Conservation (phyloP, 2,797 vertebrate genomes). For the Lepidocolaptes lacrymiger region DNA sequence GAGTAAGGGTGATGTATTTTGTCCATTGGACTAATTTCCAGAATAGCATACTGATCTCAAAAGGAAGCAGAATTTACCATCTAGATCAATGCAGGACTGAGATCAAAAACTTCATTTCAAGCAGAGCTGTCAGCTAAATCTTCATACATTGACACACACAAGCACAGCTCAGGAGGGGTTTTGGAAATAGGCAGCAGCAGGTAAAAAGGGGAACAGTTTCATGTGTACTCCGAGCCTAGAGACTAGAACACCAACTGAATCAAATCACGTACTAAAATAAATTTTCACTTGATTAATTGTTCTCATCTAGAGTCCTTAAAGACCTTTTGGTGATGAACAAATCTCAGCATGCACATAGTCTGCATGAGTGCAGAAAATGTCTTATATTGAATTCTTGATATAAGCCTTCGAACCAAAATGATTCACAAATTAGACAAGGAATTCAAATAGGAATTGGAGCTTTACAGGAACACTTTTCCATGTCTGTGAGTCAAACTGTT, state of each 20-base stretch:
- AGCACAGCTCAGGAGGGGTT: neutral
- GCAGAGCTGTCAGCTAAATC: neutral
- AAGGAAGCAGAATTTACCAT: neutral
- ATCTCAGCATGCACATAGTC: neutral
- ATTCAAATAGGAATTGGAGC: neutral
- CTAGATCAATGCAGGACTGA: neutral
- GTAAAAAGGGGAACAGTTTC: neutral
- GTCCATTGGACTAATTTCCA: neutral
- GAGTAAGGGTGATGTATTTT: neutral
- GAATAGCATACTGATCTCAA: neutral
- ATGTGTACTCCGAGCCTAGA: neutral
- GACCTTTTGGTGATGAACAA: neutral
- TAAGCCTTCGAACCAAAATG: neutral
- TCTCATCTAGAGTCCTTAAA: neutral
- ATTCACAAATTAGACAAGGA: neutral
- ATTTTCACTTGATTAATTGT: slow-evolving; percentile 30
- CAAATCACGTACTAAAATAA: neutral
- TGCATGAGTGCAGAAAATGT: neutral
- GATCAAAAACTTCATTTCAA: neutral
- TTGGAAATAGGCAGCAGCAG: neutral
- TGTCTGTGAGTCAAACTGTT: neutral
- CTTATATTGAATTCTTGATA: neutral
- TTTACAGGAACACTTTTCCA: neutral
- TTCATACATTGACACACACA: neutral
- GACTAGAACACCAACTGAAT: neutral